These are phyloP conservation scores for Telenomus remus DNA, from an alignment of 1,140 invertebrate genomes.

Conservation along the genomic window DNA sequence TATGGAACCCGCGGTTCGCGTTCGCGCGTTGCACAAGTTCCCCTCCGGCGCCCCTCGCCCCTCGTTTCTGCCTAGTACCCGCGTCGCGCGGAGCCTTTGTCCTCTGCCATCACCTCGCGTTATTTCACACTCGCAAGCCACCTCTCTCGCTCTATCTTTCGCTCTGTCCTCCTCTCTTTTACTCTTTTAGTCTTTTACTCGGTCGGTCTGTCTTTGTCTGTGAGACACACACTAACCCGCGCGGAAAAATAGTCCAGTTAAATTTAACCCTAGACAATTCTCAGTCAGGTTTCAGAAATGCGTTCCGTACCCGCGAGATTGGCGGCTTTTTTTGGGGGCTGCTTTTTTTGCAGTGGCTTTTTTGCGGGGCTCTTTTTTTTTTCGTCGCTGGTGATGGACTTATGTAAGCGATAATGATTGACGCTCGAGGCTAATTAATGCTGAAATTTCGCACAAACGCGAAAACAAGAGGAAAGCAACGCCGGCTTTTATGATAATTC, in stretches of 20 bases:
- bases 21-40: conserved; percentile 57
- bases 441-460: conserved; percentile 3
- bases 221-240: background rate
- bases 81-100: conserved; percentile 69
- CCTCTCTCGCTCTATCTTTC: conserved; percentile 9
- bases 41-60: conserved; percentile 25
- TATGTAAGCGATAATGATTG: conserved; percentile 10
- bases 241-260: conserved; percentile 52
- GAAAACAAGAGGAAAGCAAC: background rate
- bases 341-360: too few species aligned
- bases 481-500: background rate
- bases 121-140: conserved; percentile 70
- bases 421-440: conserved; percentile 26
- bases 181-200: too few species aligned
- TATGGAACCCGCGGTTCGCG: conserved; percentile 61
- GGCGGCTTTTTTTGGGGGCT: too few species aligned
- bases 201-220: too few species aligned
- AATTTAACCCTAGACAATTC: conserved; percentile 48
- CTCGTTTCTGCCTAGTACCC: conserved; percentile 58
- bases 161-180: too few species aligned
- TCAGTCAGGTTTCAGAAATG: conserved; percentile 28
- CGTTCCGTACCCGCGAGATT: too few species aligned
- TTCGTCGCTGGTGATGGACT: too few species aligned
- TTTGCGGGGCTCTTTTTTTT: too few species aligned
- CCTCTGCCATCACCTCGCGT: conserved; percentile 71